Evolutionary conservation across 2,888 invertebrate species (phyloP), one percentile per base, ranked within the genome.

Genomic region (Ectemnius cavifrons): DNA sequence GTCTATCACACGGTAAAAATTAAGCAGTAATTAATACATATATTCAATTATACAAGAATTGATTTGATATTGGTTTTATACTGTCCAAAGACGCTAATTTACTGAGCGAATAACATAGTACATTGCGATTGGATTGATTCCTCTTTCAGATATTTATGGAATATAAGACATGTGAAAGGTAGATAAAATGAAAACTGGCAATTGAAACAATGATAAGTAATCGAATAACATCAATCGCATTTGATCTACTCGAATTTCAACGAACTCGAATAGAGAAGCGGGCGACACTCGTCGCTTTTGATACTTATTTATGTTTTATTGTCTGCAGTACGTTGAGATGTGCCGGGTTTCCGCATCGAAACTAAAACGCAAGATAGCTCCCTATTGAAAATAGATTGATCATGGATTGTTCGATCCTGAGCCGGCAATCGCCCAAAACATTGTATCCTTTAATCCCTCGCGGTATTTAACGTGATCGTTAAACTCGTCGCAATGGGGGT

Each of bases 261-360:
- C 57, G 65, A 71, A 67, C 28, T 28, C 52, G 52, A 71, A 47
- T 67, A 18, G 65, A 72, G 59, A 71, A 75, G 75, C 77, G 75
- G 76, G 73, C 78, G 63, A 67, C 57, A 58, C 74, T 77, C 49
- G 59, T 66, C 52, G 71, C 52, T 82, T 87, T 87, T 88, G 85
- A 87, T 87, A 85, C 83, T 86, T 84, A 83, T 82, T 82, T 81
- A 60, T 73, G 67, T 64, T 84, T 87, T 87, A 88, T 88, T 88
- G 88, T 88, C 88, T 86, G 80, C 75, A 68, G 78, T 85, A 83
- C 80, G 81, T 85, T 85, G 79, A 82, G 77, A 75, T 71, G 75
- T 80, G 75, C 73, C 66, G 77, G 73, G 71, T 67, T 46, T 27
- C 16, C 52, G 52, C 16, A 13, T 62, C 65, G 20, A 18, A 14